Percentiles rank a stretch among this genome's conserved stretches.
Evolutionary conservation across 1,140 invertebrate species (phyloP).

Genomic region (Acyrthosiphon pisum): DNA sequence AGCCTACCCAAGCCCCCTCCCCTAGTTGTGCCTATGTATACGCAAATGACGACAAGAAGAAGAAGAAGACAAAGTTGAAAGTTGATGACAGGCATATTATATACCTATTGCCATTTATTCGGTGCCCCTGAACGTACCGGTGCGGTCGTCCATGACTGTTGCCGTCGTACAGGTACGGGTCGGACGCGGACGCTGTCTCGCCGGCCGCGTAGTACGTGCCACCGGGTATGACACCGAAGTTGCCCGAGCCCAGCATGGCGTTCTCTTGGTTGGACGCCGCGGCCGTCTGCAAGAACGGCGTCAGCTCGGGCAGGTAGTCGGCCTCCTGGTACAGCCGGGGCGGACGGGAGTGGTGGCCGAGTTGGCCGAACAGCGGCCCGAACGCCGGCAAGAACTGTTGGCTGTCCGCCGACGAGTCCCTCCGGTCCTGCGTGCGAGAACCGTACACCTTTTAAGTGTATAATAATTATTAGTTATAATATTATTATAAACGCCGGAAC

Average conservation of each 20-base stretch:
- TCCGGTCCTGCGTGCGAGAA: not conserved
- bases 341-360: constrained; percentile 9
- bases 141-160: constrained; percentile 73
- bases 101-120: constrained; percentile 37
- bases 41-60: not conserved
- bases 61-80: not conserved
- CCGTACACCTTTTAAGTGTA: not conserved
- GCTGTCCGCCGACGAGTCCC: constrained; percentile 59
- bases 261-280: constrained; percentile 47
- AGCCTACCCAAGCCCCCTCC: no score
- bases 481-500: not conserved
- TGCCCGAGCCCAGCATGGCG: constrained; percentile 66
- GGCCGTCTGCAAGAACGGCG: not conserved
- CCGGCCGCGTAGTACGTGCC: constrained; percentile 81
- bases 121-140: constrained; percentile 58
- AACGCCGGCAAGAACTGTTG: constrained; percentile 67
- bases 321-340: constrained; percentile 51
- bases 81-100: not conserved
- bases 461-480: not conserved
- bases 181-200: constrained; percentile 65
- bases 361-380: constrained; percentile 62
- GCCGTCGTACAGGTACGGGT: constrained; percentile 53
- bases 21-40: no score
- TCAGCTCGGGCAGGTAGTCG: constrained; percentile 7
- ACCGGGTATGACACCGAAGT: constrained; percentile 85